These are phyloP conservation scores for Hormiphora californensis DNA, from an alignment of 37 sponge, comb jelly and placozoan species.

Conservation along the genomic window DNA sequence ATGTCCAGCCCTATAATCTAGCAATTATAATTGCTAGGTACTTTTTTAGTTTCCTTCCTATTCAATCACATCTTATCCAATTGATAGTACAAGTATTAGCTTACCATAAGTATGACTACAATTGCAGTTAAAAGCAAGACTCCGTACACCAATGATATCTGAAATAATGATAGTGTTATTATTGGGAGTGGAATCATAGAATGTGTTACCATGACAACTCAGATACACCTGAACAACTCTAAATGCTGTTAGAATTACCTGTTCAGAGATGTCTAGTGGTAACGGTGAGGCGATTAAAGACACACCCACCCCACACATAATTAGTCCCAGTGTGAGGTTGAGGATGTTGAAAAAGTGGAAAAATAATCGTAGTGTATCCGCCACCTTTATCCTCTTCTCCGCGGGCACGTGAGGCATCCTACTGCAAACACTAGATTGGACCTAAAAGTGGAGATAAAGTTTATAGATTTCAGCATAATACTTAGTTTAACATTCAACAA, in stretches of 20 bases:
- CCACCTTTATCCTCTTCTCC: conserved; percentile 41
- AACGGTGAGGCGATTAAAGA: not conserved
- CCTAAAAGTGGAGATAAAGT: not conserved
- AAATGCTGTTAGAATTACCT: not conserved
- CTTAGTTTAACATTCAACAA: too few relatives aligned
- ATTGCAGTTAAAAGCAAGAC: not conserved
- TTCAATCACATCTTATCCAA: too few relatives aligned
- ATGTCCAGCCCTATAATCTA: too few relatives aligned
- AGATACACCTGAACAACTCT: too few relatives aligned
- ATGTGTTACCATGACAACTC: too few relatives aligned
- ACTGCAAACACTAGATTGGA: not conserved
- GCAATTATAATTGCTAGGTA: too few relatives aligned
- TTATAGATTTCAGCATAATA: too few relatives aligned
- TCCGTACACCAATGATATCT: not conserved
- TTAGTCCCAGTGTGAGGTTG: conserved; percentile 45
- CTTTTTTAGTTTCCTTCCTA: too few relatives aligned
- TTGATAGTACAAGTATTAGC: too few relatives aligned
- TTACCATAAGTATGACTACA: conserved; percentile 30
- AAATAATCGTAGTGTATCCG: not conserved
- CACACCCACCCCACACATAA: not conserved
- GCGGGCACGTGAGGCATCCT: not conserved
- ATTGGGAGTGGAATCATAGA: too few relatives aligned
- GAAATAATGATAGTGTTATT: not conserved
- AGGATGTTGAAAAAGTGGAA: conserved; percentile 32
- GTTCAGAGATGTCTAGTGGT: not conserved